These are phyloP conservation scores for Drosophila pseudotakahashii DNA, from an alignment of 2,888 invertebrate genomes.

Conservation along the genomic window DNA sequence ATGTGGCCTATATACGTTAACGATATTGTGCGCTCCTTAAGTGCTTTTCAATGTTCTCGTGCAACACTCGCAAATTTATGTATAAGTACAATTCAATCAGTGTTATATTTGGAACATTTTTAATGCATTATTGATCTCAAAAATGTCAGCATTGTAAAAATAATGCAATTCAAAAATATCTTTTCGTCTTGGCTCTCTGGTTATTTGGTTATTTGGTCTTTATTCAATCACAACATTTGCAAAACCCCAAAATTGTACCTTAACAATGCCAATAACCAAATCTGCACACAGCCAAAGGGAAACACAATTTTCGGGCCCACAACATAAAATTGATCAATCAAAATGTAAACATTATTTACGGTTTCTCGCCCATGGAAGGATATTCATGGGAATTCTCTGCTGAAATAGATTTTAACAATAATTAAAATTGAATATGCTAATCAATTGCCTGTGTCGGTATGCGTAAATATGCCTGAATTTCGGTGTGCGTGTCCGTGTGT, in stretches of 20 bases:
- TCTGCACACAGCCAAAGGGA: conserved; percentile 8
- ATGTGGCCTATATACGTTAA: conserved; percentile 24
- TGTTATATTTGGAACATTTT: not conserved
- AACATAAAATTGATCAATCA: conserved; percentile 49
- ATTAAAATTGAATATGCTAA: conserved; percentile 63
- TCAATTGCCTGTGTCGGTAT: conserved; percentile 52
- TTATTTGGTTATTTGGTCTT: conserved; percentile 7
- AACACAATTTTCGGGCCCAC: conserved; percentile 30
- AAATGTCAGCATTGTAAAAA: not conserved
- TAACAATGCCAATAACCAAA: conserved; percentile 24
- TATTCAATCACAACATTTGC: conserved; percentile 27
- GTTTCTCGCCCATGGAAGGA: conserved; percentile 32
- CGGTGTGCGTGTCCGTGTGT: not conserved
- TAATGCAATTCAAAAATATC: not conserved
- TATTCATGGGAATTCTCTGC: conserved; percentile 22
- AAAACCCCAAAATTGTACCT: conserved; percentile 9
- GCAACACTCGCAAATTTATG: conserved; percentile 2
- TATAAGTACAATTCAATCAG: conserved; percentile 2
- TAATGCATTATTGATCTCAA: conserved; percentile 14
- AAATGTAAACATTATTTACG: conserved; percentile 54
- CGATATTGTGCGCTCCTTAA: conserved; percentile 27
- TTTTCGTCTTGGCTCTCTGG: not conserved
- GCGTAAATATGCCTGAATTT: not conserved
- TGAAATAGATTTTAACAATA: conserved; percentile 53
- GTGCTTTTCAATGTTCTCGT: conserved; percentile 52